Conservation (phyloP, 2,797 vertebrate species). For the Apogon hyalosoma region DNA sequence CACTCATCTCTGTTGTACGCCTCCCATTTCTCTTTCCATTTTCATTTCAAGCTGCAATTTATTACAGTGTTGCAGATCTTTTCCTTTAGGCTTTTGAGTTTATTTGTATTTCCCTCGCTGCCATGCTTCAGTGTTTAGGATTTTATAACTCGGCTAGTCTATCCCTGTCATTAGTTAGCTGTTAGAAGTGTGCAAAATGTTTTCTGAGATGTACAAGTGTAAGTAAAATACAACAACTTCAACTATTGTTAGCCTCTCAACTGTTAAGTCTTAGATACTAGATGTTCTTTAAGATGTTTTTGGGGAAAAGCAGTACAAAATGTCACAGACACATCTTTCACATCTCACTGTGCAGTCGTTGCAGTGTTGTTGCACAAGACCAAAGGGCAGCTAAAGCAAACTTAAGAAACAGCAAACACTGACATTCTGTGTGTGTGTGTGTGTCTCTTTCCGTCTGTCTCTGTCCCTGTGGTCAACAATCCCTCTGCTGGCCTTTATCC, state of each 20-base stretch:
- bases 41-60: constrained; percentile 28
- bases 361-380: constrained; percentile 69
- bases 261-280: background rate
- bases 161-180: background rate
- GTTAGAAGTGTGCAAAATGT: background rate
- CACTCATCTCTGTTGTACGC: constrained; percentile 14
- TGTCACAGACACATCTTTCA: constrained; percentile 43
- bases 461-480: constrained; percentile 77
- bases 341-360: constrained; percentile 47
- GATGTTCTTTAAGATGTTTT: constrained; percentile 19
- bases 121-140: constrained; percentile 5
- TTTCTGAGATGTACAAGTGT: background rate
- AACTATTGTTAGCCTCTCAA: background rate
- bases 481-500: constrained; percentile 77
- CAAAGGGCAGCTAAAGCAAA: constrained; percentile 61
- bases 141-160: background rate
- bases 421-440: constrained; percentile 44
- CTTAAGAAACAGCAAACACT: constrained; percentile 70
- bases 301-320: constrained; percentile 28
- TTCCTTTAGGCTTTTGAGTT: background rate
- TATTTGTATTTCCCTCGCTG: constrained; percentile 12
- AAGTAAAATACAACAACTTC: constrained; percentile 9
- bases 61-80: constrained; percentile 9
- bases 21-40: constrained; percentile 32
- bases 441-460: constrained; percentile 35